Evolutionary conservation across 2,888 invertebrate genomes (phyloP).

Genomic region (Agrotis clavis): DNA sequence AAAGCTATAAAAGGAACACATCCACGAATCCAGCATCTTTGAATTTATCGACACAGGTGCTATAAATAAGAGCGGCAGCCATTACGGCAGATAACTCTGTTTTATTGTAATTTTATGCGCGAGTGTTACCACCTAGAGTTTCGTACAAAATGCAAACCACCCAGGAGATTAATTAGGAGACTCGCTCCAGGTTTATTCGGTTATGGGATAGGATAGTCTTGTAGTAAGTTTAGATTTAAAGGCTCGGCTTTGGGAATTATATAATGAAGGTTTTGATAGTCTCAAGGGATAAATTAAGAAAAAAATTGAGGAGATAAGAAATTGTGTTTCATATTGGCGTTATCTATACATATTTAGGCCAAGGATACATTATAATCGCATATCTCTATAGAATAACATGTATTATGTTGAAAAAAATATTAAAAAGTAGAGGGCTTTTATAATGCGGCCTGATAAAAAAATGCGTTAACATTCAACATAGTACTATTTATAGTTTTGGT

Average conservation of each 20-base stretch:
- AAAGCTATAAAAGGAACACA: conserved; percentile 62
- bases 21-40: conserved; percentile 61
- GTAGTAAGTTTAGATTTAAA: conserved; percentile 33
- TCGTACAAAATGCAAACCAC: conserved; percentile 67
- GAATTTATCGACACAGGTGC: conserved; percentile 73
- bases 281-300: background rate
- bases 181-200: conserved; percentile 56
- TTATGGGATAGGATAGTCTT: conserved; percentile 43
- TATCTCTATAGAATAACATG: too few species aligned
- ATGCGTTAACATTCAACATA: too few species aligned
- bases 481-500: too few species aligned
- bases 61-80: conserved; percentile 81
- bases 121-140: conserved; percentile 74
- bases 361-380: too few species aligned
- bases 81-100: conserved; percentile 80
- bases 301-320: background rate
- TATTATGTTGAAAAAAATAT: too few species aligned
- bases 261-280: background rate
- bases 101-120: conserved; percentile 86
- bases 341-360: too few species aligned
- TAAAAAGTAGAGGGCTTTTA: too few species aligned
- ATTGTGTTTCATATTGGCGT: too few species aligned
- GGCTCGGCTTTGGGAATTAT: conserved; percentile 1
- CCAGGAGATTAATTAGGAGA: conserved; percentile 66
- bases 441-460: too few species aligned